A percentile compares a stretch with the other conserved stretches of the same genome.
Evolutionary conservation across 1,140 invertebrate genomes (phyloP).

Genomic region (Popillia japonica): DNA sequence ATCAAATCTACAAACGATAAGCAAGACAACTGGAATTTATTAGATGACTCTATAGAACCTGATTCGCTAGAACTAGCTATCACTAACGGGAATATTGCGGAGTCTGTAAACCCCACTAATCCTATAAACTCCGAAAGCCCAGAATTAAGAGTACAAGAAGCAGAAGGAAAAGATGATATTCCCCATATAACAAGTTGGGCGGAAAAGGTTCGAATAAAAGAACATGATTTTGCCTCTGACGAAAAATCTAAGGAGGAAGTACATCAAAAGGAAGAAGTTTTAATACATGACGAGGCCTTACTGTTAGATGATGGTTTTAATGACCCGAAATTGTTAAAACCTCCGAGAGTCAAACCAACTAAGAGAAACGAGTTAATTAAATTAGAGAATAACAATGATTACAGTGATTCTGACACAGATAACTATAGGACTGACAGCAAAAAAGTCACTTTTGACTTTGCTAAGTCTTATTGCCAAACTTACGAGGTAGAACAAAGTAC

Average conservation of each 20-base stretch:
- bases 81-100: too few species aligned
- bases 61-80: neutral
- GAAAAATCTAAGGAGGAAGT: neutral
- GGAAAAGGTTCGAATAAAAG: neutral
- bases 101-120: neutral
- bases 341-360: neutral
- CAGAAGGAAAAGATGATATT: neutral
- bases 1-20: neutral
- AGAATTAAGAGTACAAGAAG: neutral
- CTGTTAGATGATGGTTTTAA: neutral
- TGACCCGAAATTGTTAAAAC: neutral
- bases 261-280: neutral
- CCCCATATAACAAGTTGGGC: neutral
- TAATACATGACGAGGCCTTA: constrained; percentile 10
- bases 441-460: constrained; percentile 1
- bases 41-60: neutral
- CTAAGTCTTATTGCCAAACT: constrained; percentile 13
- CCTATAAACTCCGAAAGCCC: neutral
- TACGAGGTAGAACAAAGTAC: neutral
- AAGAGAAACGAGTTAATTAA: neutral
- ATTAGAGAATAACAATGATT: constrained; percentile 13
- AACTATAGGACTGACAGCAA: neutral
- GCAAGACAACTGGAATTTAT: neutral
- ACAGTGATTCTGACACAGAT: neutral
- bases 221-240: neutral